Percentiles rank a stretch among this genome's conserved stretches.
Evolutionary conservation across 2,888 invertebrate genomes (phyloP).

Genomic region (Xestia sexstrigata): DNA sequence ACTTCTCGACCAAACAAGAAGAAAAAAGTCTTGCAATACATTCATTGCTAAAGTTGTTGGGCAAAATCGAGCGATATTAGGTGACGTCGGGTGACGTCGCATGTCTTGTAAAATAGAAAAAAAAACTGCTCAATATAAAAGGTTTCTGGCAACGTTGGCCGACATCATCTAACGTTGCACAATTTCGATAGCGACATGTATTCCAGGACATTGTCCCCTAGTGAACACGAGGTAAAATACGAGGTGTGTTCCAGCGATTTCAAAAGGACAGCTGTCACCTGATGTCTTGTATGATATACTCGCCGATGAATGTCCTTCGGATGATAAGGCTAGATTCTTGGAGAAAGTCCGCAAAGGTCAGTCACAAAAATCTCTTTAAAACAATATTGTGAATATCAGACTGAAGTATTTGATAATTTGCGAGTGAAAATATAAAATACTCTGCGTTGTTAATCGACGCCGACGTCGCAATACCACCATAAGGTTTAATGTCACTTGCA

Average conservation of each 20-base stretch:
- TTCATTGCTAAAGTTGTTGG: neutral
- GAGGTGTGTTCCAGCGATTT: constrained; percentile 28
- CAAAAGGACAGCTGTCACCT: constrained; percentile 36
- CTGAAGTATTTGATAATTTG: too few relatives aligned
- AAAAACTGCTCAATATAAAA: neutral
- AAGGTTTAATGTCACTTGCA: neutral
- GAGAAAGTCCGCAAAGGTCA: constrained; percentile 36
- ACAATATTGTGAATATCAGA: neutral
- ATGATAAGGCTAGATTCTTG: constrained; percentile 27
- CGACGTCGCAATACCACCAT: neutral
- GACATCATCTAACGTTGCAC: neutral
- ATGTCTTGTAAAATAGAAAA: neutral
- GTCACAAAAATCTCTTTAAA: neutral
- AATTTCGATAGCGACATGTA: neutral
- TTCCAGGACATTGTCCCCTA: neutral
- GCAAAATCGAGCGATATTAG: neutral
- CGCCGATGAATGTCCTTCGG: neutral
- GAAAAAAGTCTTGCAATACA: neutral
- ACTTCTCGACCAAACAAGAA: too few relatives aligned
- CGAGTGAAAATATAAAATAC: neutral
- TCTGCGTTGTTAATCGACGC: neutral
- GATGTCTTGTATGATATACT: constrained; percentile 35
- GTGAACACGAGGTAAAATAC: neutral
- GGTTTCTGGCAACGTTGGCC: neutral
- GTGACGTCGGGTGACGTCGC: neutral